phyloP scores from a whole-genome alignment of 2,888 invertebrate species.

The Spodoptera picta region DNA sequence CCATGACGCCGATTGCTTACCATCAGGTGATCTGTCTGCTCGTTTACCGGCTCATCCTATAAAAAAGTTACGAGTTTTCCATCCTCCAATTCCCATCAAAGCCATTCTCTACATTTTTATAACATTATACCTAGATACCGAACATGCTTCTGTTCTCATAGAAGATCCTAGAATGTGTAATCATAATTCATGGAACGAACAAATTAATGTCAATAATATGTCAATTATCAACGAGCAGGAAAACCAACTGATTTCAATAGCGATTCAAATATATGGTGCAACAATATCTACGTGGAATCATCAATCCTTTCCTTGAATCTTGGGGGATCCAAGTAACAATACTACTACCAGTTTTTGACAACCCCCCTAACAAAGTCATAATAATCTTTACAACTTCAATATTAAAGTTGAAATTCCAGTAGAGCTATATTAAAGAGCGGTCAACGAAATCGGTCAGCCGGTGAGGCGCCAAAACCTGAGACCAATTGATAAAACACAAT shows the following conservation, averaged over 20 bases:
- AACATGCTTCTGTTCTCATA: too few relatives aligned
- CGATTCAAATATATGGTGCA: slow-evolving; percentile 1
- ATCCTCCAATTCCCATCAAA: too few relatives aligned
- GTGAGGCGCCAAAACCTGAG: slow-evolving; percentile 24
- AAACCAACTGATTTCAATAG: slow-evolving; percentile 40
- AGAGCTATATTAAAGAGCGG: slow-evolving; percentile 24
- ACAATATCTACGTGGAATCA: slow-evolving; percentile 23
- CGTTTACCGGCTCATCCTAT: too few relatives aligned
- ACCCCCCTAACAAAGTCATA: background rate
- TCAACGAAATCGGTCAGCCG: slow-evolving; percentile 46
- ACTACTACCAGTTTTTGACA: slow-evolving; percentile 16
- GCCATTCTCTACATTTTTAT: too few relatives aligned
- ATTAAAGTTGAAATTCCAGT: slow-evolving; percentile 25
- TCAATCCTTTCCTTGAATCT: slow-evolving; percentile 48
- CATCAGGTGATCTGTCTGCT: too few relatives aligned
- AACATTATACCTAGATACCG: too few relatives aligned
- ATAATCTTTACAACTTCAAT: fast-evolving
- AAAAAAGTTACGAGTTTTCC: too few relatives aligned
- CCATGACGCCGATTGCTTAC: too few relatives aligned
- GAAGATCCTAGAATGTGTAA: background rate
- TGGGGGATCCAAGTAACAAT: slow-evolving; percentile 41
- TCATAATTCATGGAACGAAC: background rate
- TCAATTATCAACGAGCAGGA: slow-evolving; percentile 31
- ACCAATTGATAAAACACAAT: slow-evolving; percentile 26
- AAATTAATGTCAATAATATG: slow-evolving; percentile 27